Percentiles rank a stretch among this genome's conserved stretches.
phyloP scores from a whole-genome alignment of 1,140 invertebrate genomes.

The Orius insidiosus region DNA sequence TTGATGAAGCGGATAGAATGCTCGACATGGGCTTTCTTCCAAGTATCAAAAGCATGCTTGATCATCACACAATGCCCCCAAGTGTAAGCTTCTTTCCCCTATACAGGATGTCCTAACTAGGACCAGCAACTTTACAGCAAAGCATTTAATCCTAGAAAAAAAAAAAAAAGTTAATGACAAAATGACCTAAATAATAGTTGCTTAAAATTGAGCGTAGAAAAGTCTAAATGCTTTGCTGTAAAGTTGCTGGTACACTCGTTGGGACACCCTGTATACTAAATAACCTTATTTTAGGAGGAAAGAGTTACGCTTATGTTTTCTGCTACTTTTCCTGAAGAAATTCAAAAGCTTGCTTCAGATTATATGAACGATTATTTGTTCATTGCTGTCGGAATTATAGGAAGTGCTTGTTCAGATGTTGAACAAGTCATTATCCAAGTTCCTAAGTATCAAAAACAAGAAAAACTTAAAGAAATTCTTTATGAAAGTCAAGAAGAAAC shows the following conservation, averaged over 20 bases:
- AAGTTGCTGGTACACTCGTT: no score
- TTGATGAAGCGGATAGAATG: conserved; percentile 95
- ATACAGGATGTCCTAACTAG: no score
- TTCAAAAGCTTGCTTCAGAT: conserved; percentile 45
- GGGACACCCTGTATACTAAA: no score
- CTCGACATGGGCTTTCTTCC: conserved; percentile 75
- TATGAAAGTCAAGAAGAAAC: conserved; percentile 29
- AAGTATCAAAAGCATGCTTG: conserved; percentile 44
- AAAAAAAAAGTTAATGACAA: no score
- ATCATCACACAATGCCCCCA: conserved; percentile 37
- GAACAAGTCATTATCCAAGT: conserved; percentile 67
- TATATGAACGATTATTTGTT: conserved; percentile 76
- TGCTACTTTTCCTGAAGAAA: background rate
- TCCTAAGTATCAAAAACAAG: conserved; percentile 16
- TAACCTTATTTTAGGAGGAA: conserved; percentile 40
- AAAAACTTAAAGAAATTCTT: conserved; percentile 61
- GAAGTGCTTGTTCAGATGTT: conserved; percentile 35
- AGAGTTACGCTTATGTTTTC: conserved; percentile 52
- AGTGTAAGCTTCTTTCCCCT: no score
- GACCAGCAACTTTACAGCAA: no score
- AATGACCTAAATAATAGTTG: no score
- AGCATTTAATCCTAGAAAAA: no score
- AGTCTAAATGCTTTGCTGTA: no score
- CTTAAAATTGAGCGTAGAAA: no score
- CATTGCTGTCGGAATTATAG: conserved; percentile 54